These are phyloP conservation scores for Acrocephalus scirpaceus DNA, from an alignment of 2,797 vertebrate genomes.

Conservation along the genomic window DNA sequence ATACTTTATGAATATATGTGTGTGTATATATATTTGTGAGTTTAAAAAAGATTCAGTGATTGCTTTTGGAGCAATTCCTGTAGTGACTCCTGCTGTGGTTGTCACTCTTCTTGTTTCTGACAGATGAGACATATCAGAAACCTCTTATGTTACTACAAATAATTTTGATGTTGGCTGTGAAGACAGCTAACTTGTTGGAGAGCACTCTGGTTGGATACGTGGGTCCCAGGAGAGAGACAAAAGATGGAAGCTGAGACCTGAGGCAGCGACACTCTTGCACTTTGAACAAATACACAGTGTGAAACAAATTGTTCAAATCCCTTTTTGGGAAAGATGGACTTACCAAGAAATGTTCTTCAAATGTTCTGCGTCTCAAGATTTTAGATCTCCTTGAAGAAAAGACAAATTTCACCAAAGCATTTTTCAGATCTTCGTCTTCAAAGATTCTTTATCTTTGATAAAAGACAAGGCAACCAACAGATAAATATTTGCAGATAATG, in stretches of 20 bases:
- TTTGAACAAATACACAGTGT: neutral
- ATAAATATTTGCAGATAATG: neutral
- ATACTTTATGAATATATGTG: neutral
- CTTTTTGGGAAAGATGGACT: neutral
- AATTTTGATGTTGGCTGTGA: neutral
- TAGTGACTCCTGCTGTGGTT: neutral
- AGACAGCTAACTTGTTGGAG: neutral
- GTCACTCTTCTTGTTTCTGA: neutral
- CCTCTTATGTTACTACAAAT: neutral
- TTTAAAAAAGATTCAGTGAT: neutral
- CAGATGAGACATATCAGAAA: neutral
- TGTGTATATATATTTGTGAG: neutral
- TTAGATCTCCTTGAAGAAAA: neutral
- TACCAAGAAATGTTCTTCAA: neutral
- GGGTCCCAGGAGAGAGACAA: neutral
- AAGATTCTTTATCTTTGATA: neutral
- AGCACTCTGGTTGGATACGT: neutral
- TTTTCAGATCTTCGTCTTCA: neutral
- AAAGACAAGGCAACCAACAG: neutral
- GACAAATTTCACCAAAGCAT: neutral
- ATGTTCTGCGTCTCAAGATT: neutral
- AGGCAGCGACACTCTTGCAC: neutral
- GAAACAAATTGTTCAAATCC: neutral
- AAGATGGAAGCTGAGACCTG: neutral
- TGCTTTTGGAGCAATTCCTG: neutral